Conservation (phyloP, 2,113 vertebrate species). For the Mustelus asterias region DNA sequence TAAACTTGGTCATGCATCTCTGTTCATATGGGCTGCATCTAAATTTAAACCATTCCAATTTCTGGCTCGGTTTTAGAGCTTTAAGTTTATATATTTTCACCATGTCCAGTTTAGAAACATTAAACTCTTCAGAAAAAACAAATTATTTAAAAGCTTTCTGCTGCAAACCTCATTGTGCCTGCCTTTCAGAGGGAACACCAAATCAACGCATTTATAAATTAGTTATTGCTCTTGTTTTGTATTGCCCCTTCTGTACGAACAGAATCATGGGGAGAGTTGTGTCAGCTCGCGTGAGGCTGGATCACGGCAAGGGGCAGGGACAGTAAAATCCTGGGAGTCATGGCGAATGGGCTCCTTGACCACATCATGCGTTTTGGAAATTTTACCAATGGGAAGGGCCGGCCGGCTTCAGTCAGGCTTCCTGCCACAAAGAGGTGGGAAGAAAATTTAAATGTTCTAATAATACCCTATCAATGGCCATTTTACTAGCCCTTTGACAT, state of each 20-base stretch:
- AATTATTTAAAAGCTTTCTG: background rate
- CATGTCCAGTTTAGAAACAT: background rate
- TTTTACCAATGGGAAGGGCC: too few species aligned
- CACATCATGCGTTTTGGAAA: too few species aligned
- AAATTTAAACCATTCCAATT: background rate
- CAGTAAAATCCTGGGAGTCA: background rate
- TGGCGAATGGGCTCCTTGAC: background rate
- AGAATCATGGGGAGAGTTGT: background rate
- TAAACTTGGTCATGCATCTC: background rate
- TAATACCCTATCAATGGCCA: too few species aligned
- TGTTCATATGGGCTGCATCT: background rate
- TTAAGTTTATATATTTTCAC: background rate
- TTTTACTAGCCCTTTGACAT: too few species aligned
- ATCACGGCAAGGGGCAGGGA: too few species aligned
- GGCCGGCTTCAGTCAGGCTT: background rate
- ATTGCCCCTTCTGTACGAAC: background rate
- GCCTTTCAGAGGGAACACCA: background rate
- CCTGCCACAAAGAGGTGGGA: background rate
- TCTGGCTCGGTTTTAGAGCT: background rate
- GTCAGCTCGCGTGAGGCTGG: background rate
- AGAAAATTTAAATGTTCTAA: too few species aligned
- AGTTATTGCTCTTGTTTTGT: background rate
- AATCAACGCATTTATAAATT: background rate
- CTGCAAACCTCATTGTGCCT: background rate
- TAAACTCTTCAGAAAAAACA: background rate